These are phyloP conservation scores for Nerophis lumbriciformis DNA, from an alignment of 2,113 vertebrate species.

Conservation along the genomic window DNA sequence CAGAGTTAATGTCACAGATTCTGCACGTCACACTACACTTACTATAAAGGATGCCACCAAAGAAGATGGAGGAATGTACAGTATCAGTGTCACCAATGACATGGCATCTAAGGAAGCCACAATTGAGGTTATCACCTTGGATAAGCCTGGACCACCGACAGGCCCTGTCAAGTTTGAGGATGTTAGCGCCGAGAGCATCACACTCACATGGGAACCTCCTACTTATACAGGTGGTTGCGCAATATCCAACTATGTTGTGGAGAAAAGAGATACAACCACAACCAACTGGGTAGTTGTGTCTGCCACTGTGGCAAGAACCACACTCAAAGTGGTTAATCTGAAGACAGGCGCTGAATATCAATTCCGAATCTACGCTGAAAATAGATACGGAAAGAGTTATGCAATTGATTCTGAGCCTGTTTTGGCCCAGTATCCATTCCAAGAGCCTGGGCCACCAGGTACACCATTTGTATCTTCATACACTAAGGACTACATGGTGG, in stretches of 20 bases:
- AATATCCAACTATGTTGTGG: conserved; percentile 93
- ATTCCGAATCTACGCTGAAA: conserved; percentile 95
- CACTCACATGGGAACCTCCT: conserved; percentile 90
- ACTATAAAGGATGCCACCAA: conserved; percentile 88
- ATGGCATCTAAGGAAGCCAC: conserved; percentile 85
- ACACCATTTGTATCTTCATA: conserved; percentile 86
- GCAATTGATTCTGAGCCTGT: conserved; percentile 84
- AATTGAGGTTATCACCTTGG: conserved; percentile 88
- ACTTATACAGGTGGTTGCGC: conserved; percentile 89
- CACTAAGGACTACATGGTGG: conserved; percentile 89
- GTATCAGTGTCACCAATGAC: conserved; percentile 80
- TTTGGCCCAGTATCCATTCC: conserved; percentile 94
- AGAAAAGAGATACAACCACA: conserved; percentile 96
- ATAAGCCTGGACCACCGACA: conserved; percentile 92
- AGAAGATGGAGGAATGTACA: conserved; percentile 90
- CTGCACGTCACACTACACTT: conserved; percentile 75
- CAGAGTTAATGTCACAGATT: conserved; percentile 87
- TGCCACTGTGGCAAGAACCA: conserved; percentile 93
- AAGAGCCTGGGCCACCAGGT: conserved; percentile 92
- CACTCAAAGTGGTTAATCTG: conserved; percentile 86
- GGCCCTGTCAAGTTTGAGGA: conserved; percentile 93
- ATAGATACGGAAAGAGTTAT: conserved; percentile 94
- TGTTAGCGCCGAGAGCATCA: conserved; percentile 91
- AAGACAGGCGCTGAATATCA: conserved; percentile 96
- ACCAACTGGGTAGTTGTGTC: conserved; percentile 90